phyloP scores from a whole-genome alignment of 2,888 invertebrate species.

The Leucozona laternaria region DNA sequence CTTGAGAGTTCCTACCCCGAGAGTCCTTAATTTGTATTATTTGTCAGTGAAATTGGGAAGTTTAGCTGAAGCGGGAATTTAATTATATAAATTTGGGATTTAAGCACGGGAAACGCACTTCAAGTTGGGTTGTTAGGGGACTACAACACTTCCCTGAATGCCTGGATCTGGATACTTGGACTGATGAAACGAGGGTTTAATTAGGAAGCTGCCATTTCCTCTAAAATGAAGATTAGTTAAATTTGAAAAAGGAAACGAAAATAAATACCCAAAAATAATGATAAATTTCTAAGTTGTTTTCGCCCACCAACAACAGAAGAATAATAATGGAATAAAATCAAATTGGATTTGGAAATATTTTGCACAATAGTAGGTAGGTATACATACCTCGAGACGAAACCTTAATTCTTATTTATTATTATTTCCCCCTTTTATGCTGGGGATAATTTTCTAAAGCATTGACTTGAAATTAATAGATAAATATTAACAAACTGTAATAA shows the following conservation, averaged over 20 bases:
- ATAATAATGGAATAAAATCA: not conserved
- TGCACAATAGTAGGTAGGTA: too few relatives aligned
- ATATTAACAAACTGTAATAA: too few relatives aligned
- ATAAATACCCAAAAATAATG: constrained; percentile 13
- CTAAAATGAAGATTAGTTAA: constrained; percentile 7
- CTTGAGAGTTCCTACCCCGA: constrained; percentile 50
- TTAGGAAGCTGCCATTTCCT: constrained; percentile 45
- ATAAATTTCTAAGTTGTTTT: constrained; percentile 3
- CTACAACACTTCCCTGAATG: not conserved
- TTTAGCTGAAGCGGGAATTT: constrained; percentile 70
- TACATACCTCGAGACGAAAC: too few relatives aligned
- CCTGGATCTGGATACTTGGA: not conserved
- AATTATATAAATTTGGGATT: constrained; percentile 68
- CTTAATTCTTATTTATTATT: too few relatives aligned
- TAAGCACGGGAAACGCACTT: constrained; percentile 55
- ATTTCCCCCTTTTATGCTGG: too few relatives aligned
- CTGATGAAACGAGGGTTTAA: constrained; percentile 47
- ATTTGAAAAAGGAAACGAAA: constrained; percentile 6
- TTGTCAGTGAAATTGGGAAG: constrained; percentile 73
- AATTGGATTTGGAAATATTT: constrained; percentile 1
- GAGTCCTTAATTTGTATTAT: constrained; percentile 75
- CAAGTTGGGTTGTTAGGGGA: constrained; percentile 9
- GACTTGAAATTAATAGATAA: too few relatives aligned
- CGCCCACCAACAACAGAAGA: not conserved
- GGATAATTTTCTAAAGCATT: too few relatives aligned